These are phyloP conservation scores for Anas acuta DNA, from an alignment of 2,797 vertebrate genomes.

Conservation along the genomic window DNA sequence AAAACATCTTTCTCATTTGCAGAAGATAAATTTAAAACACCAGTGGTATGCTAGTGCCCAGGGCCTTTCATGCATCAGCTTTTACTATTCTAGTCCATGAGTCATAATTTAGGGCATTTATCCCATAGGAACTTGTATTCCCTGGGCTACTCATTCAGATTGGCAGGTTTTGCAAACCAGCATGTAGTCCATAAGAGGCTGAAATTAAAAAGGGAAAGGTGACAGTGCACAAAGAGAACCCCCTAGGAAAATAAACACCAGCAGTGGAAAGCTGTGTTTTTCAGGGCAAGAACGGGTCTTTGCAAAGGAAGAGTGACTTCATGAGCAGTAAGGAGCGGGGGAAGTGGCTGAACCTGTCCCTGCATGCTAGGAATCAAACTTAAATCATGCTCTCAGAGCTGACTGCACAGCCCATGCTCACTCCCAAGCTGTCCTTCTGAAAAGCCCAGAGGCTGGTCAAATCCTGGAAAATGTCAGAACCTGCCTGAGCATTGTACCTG, in stretches of 20 bases:
- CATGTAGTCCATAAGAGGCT: constrained; percentile 78
- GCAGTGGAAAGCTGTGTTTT: constrained; percentile 64
- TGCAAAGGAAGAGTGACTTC: constrained; percentile 60
- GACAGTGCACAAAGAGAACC: constrained; percentile 58
- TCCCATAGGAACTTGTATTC: constrained; percentile 78
- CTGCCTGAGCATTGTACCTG: neutral
- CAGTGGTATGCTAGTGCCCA: constrained; percentile 58
- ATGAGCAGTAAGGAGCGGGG: constrained; percentile 12
- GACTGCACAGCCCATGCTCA: neutral
- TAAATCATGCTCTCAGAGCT: neutral
- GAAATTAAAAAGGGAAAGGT: constrained; percentile 72
- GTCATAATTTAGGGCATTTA: constrained; percentile 75
- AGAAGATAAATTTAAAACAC: constrained; percentile 83
- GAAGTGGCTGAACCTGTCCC: neutral
- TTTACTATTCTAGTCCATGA: constrained; percentile 58
- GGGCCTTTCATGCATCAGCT: constrained; percentile 65
- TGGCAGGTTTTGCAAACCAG: constrained; percentile 79
- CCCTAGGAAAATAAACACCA: constrained; percentile 74
- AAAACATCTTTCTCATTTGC: constrained; percentile 84
- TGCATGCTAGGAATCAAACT: neutral
- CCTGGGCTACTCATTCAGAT: constrained; percentile 75
- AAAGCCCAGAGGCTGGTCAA: neutral
- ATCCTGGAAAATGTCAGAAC: neutral
- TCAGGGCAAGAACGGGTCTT: constrained; percentile 48
- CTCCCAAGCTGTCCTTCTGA: neutral